phyloP scores from a whole-genome alignment of 2,888 invertebrate species.

The Smittia sp. region DNA sequence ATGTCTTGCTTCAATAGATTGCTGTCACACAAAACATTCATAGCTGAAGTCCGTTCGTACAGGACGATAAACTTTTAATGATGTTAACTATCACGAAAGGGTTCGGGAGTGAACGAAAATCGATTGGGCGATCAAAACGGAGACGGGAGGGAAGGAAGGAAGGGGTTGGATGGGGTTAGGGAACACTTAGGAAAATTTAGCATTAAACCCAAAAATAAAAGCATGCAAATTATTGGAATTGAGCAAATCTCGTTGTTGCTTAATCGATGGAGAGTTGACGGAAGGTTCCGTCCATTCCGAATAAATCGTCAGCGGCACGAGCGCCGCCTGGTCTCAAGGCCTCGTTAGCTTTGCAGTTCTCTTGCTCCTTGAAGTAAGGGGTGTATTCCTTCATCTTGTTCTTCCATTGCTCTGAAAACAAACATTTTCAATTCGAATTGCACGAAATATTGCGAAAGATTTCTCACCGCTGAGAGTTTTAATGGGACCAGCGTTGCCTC shows the following conservation, averaged over 20 bases:
- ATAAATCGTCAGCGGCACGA: slow-evolving; percentile 80
- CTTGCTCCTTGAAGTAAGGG: slow-evolving; percentile 79
- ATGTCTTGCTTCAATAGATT: too few species aligned
- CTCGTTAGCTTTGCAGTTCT: slow-evolving; percentile 74
- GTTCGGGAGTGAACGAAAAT: too few species aligned
- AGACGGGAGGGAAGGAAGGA: too few species aligned
- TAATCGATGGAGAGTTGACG: slow-evolving; percentile 80
- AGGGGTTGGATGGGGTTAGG: too few species aligned
- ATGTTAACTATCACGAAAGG: too few species aligned
- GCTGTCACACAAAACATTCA: too few species aligned
- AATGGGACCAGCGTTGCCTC: slow-evolving; percentile 73
- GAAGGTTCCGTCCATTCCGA: slow-evolving; percentile 87
- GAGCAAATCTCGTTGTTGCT: slow-evolving; percentile 43
- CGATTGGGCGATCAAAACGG: too few species aligned
- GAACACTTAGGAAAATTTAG: not conserved
- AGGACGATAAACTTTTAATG: too few species aligned
- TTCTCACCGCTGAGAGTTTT: slow-evolving; percentile 66
- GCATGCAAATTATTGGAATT: not conserved
- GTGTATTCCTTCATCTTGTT: slow-evolving; percentile 73
- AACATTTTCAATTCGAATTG: not conserved
- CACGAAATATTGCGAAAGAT: slow-evolving; percentile 43
- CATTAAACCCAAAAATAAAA: not conserved
- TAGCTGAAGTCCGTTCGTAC: too few species aligned
- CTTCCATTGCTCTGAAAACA: slow-evolving; percentile 69
- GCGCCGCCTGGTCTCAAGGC: slow-evolving; percentile 78